Conservation (phyloP, 2,797 vertebrate genomes). For the Aeoliscus strigatus region DNA sequence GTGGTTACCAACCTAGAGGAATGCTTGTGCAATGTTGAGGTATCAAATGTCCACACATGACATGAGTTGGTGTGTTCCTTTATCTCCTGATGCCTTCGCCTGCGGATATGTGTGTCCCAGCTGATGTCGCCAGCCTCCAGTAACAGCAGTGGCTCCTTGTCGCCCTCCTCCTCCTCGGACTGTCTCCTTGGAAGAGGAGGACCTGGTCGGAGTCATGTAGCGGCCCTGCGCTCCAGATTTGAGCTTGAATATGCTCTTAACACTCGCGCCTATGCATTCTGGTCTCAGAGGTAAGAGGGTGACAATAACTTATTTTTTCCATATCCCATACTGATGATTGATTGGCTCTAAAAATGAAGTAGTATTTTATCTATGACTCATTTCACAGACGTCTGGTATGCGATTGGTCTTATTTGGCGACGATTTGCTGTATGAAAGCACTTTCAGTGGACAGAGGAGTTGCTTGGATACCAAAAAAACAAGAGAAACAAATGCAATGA, state of each 20-base stretch:
- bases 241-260: constrained; percentile 90
- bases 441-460: constrained; percentile 38
- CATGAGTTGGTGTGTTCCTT: not conserved
- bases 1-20: constrained; percentile 89
- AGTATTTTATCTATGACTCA: no score
- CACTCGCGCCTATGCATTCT: constrained; percentile 76
- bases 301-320: no score
- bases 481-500: constrained; percentile 60
- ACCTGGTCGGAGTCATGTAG: constrained; percentile 87
- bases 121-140: constrained; percentile 92
- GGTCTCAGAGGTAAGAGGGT: constrained; percentile 82
- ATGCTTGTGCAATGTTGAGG: constrained; percentile 91
- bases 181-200: constrained; percentile 79
- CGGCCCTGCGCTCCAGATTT: constrained; percentile 84
- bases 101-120: constrained; percentile 55
- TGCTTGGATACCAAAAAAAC: constrained; percentile 63
- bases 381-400: no score
- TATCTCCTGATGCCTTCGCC: not conserved
- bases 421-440: no score
- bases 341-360: no score
- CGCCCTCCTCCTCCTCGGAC: constrained; percentile 88
- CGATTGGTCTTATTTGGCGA: no score
- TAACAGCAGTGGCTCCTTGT: constrained; percentile 93
- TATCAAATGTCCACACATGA: constrained; percentile 29
- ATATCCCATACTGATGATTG: no score